A percentile compares a stretch with the other conserved stretches of the same genome.
Conservation (phyloP, 2,113 vertebrate species). For the Chauna torquata region DNA sequence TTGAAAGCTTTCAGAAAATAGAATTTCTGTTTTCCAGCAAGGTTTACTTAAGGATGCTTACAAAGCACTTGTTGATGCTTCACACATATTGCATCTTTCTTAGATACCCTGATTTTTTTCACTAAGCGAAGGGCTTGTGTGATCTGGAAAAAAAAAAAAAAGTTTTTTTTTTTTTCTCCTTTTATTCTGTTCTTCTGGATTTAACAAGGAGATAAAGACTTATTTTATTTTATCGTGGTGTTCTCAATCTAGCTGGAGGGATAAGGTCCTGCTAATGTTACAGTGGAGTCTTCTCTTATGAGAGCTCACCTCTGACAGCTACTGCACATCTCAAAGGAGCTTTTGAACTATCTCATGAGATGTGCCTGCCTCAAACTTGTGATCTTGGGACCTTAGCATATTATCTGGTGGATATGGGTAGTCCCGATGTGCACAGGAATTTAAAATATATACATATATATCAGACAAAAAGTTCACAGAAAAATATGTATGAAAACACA, state of each 20-base stretch:
- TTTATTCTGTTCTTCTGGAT: not conserved
- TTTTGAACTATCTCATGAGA: not conserved
- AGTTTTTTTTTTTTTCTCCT: not conserved
- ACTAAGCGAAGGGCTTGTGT: not conserved
- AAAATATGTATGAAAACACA: not conserved
- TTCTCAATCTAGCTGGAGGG: not conserved
- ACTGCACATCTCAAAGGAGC: not conserved
- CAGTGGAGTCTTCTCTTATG: not conserved
- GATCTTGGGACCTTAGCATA: not conserved
- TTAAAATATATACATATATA: not conserved
- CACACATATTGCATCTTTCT: not conserved
- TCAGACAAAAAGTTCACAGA: not conserved
- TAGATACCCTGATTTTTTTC: not conserved
- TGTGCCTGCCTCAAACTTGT: not conserved
- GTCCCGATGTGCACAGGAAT: not conserved
- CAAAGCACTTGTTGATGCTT: not conserved
- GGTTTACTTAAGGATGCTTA: not conserved
- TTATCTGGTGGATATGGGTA: not conserved
- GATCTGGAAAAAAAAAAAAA: not conserved
- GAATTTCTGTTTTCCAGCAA: not conserved
- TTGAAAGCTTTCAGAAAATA: not conserved
- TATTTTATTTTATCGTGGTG: not conserved
- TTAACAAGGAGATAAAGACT: not conserved
- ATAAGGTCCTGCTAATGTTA: not conserved
- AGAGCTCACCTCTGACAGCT: not conserved